These are phyloP conservation scores for Anarsia innoxiella DNA, from an alignment of 2,888 invertebrate species.

Conservation along the genomic window DNA sequence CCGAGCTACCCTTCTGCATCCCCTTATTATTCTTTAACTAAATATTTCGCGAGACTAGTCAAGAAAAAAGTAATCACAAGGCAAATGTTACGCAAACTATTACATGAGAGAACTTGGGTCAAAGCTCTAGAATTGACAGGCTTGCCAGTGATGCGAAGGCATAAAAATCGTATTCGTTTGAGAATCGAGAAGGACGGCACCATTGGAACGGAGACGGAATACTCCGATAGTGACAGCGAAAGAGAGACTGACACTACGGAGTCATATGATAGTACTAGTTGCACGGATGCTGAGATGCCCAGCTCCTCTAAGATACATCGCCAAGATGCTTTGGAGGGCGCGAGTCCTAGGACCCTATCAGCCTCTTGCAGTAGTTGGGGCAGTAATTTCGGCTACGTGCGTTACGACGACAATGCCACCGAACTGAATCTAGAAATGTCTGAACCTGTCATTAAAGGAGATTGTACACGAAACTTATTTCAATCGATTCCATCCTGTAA, in stretches of 20 bases:
- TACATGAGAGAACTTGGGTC: slow-evolving; percentile 77
- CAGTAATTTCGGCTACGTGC: slow-evolving; percentile 79
- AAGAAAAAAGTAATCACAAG: slow-evolving; percentile 82
- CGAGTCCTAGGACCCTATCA: slow-evolving; percentile 56
- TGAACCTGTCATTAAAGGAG: slow-evolving; percentile 37
- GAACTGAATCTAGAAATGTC: slow-evolving; percentile 52
- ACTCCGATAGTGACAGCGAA: slow-evolving; percentile 60
- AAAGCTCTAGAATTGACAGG: slow-evolving; percentile 66
- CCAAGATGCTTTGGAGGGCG: slow-evolving; percentile 76
- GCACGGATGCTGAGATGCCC: slow-evolving; percentile 45
- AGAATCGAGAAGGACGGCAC: slow-evolving; percentile 61
- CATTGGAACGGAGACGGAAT: slow-evolving; percentile 56
- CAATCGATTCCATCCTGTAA: slow-evolving; percentile 26
- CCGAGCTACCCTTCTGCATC: slow-evolving; percentile 84
- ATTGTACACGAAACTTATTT: slow-evolving; percentile 62
- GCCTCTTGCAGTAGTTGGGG: slow-evolving; percentile 73
- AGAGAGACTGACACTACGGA: slow-evolving; percentile 58
- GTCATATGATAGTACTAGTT: slow-evolving; percentile 54
- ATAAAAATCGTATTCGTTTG: slow-evolving; percentile 60
- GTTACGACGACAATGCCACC: slow-evolving; percentile 75
- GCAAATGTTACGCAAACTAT: slow-evolving; percentile 82
- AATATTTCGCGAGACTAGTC: slow-evolving; percentile 84
- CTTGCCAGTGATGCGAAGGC: slow-evolving; percentile 57
- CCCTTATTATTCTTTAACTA: slow-evolving; percentile 85
- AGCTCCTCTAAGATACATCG: slow-evolving; percentile 61